Evolutionary conservation across 2,888 invertebrate species (phyloP).

Genomic region (Dynastes maya): DNA sequence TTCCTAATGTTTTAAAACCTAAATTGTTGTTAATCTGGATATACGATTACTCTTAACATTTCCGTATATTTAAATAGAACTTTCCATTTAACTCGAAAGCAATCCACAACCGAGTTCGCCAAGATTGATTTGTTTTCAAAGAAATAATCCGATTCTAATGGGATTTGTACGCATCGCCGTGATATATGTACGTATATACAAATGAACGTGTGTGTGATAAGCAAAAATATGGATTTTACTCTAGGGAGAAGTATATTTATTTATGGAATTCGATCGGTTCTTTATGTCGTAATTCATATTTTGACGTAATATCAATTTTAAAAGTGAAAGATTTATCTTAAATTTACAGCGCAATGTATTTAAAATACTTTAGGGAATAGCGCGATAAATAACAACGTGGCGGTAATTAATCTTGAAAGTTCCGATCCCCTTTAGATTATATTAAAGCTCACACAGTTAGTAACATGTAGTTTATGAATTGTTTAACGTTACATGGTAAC

Average conservation of each 20-base stretch:
- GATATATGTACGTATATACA: not conserved
- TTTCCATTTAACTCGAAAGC: not conserved
- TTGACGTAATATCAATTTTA: not conserved
- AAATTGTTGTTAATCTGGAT: no score
- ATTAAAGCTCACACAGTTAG: no score
- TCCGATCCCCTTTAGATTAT: no score
- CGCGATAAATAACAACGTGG: no score
- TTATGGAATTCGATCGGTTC: slow-evolving; percentile 5
- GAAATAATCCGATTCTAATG: slow-evolving; percentile 10
- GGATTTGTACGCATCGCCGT: slow-evolving; percentile 3
- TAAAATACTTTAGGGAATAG: no score
- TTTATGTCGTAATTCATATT: slow-evolving; percentile 6
- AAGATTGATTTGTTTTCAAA: slow-evolving; percentile 17
- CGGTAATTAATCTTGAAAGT: no score
- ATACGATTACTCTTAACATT: no score
- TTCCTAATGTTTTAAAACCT: no score
- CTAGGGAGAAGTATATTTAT: slow-evolving; percentile 20
- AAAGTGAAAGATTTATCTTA: no score
- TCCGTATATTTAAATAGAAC: not conserved
- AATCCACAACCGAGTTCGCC: not conserved
- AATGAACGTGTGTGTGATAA: not conserved
- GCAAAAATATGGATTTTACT: slow-evolving; percentile 5
- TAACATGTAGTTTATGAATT: no score
- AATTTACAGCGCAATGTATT: no score
- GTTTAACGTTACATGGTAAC: no score